phyloP scores from a whole-genome alignment of 2,797 vertebrate genomes.

The Mionectes olivaceus region DNA sequence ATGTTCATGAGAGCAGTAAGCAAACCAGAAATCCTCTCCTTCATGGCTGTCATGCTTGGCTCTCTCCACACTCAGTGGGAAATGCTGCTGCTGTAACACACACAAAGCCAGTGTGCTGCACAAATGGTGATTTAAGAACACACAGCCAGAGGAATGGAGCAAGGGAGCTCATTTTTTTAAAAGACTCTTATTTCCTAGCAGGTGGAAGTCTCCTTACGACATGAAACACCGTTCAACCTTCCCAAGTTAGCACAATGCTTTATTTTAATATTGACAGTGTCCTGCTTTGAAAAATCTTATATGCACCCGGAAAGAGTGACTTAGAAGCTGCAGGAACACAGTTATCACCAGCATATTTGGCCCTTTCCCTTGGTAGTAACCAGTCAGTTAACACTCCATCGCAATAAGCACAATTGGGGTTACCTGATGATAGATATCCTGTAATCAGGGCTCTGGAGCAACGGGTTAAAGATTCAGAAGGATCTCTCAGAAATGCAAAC shows the following conservation, averaged over 20 bases:
- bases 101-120: neutral
- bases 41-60: neutral
- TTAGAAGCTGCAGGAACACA: neutral
- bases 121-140: neutral
- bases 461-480: conserved; percentile 38
- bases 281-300: neutral
- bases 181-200: neutral
- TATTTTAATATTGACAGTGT: neutral
- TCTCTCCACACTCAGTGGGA: neutral
- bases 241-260: neutral
- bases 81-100: neutral
- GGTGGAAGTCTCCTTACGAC: neutral
- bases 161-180: neutral
- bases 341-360: neutral
- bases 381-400: neutral
- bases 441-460: neutral
- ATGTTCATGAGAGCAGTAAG: neutral
- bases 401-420: fast-evolving
- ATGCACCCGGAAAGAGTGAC: neutral
- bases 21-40: neutral
- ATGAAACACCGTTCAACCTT: neutral
- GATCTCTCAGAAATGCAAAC: conserved; percentile 34
- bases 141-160: neutral
- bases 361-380: neutral
- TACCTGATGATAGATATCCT: neutral